Evolutionary conservation across 2,888 invertebrate species (phyloP).

Genomic region (Agonopterix alstromeriana): DNA sequence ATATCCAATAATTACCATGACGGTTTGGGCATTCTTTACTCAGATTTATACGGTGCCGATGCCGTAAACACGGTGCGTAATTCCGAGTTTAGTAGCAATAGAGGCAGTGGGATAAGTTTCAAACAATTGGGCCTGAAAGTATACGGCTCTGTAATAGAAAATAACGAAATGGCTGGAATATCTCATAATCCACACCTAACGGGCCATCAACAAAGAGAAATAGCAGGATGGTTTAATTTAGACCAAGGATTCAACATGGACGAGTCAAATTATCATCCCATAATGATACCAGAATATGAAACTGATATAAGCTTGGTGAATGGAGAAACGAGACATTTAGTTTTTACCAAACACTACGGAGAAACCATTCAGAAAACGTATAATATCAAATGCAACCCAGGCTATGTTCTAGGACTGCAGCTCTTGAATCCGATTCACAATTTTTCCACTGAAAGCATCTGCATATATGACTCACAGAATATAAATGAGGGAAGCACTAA

Average conservation of each 20-base stretch:
- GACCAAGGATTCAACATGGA: constrained; percentile 80
- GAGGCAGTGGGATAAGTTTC: constrained; percentile 92
- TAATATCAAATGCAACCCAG: constrained; percentile 83
- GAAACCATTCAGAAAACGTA: constrained; percentile 77
- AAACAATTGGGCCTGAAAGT: constrained; percentile 91
- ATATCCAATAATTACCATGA: constrained; percentile 92
- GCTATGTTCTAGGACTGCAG: constrained; percentile 92
- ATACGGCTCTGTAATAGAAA: constrained; percentile 85
- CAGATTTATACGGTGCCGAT: constrained; percentile 93
- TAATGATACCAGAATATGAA: constrained; percentile 81
- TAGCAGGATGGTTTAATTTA: constrained; percentile 93
- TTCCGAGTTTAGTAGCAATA: constrained; percentile 89
- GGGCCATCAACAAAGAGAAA: constrained; percentile 89
- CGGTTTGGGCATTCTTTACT: constrained; percentile 95
- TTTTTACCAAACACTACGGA: constrained; percentile 81
- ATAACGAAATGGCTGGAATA: constrained; percentile 92
- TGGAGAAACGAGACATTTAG: constrained; percentile 87
- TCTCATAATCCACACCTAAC: constrained; percentile 93
- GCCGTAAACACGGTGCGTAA: constrained; percentile 88
- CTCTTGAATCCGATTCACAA: constrained; percentile 93
- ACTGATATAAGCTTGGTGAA: constrained; percentile 79
- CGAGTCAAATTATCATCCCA: constrained; percentile 85
- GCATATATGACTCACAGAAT: constrained; percentile 85
- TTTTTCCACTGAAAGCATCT: constrained; percentile 89
- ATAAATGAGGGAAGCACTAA: constrained; percentile 79